phyloP scores from a whole-genome alignment of 2,113 vertebrate genomes.

The Psilopsiagon aurifrons region DNA sequence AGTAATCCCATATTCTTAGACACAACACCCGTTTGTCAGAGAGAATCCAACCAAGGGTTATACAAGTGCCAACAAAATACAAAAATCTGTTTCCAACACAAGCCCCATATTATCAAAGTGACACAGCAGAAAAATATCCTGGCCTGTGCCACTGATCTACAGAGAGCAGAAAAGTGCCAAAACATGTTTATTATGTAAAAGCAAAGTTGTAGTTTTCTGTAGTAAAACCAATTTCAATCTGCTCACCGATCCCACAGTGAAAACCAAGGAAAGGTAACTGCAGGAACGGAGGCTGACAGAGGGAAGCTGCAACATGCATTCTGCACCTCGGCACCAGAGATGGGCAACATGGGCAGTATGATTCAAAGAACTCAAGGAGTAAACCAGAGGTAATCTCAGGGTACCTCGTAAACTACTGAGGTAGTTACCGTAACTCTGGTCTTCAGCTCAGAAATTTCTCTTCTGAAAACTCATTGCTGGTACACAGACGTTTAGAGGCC shows the following conservation, averaged over 20 bases:
- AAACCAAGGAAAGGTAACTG: not conserved
- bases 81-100: not conserved
- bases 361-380: not conserved
- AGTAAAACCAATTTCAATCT: not conserved
- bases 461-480: constrained; percentile 29
- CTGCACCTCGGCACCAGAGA: rapidly evolving
- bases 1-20: not conserved
- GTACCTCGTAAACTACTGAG: not conserved
- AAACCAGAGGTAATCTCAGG: not conserved
- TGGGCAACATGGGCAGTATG: not conserved
- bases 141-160: not conserved
- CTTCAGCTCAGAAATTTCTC: constrained; percentile 18
- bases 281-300: not conserved
- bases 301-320: not conserved
- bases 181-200: not conserved
- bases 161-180: not conserved
- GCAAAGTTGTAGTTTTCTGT: not conserved
- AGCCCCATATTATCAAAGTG: not conserved
- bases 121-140: not conserved
- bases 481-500: constrained; percentile 80
- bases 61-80: rapidly evolving
- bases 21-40: not conserved
- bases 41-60: not conserved
- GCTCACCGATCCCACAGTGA: not conserved
- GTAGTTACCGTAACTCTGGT: not conserved